A percentile compares a stretch with the other conserved stretches of the same genome.
Evolutionary conservation across 2,797 vertebrate genomes (phyloP).

Genomic region (Brotula barbata): DNA sequence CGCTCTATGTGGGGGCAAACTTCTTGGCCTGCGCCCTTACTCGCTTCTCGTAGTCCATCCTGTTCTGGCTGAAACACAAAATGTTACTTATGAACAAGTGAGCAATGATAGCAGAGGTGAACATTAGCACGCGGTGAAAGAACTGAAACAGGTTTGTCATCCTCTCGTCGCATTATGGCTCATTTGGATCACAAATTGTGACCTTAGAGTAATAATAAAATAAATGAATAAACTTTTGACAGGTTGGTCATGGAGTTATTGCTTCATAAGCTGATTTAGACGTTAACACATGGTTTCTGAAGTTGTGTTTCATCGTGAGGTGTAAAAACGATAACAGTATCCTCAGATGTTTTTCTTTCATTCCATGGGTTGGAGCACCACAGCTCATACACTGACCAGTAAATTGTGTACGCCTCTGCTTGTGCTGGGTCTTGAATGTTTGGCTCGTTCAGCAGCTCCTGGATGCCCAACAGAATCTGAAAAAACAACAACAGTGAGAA

Average conservation of each 20-base stretch:
- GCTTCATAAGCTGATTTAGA: background rate
- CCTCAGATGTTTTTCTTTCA: too few relatives aligned
- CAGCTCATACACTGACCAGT: conserved; percentile 72
- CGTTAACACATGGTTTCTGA: too few relatives aligned
- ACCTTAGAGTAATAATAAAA: background rate
- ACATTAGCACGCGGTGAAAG: background rate
- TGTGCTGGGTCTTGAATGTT: conserved; percentile 85
- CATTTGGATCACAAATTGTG: background rate
- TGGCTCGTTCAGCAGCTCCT: conserved; percentile 84
- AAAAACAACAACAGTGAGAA: conserved; percentile 25
- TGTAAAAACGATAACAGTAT: background rate
- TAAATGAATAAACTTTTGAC: background rate
- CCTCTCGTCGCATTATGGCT: conserved; percentile 6
- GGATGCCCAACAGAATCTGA: conserved; percentile 81
- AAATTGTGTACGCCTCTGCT: conserved; percentile 83
- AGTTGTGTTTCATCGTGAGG: background rate
- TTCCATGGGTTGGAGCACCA: too few relatives aligned
- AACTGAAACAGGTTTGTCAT: background rate
- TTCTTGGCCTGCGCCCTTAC: conserved; percentile 84
- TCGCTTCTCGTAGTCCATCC: conserved; percentile 84
- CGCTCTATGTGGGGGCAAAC: conserved; percentile 80
- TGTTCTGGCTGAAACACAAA: conserved; percentile 77
- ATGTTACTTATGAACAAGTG: too few relatives aligned
- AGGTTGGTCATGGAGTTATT: background rate
- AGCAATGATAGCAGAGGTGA: too few relatives aligned